A percentile compares a stretch with the other conserved stretches of the same genome.
Conservation (phyloP, 2,797 vertebrate genomes). For the Cottoperca gobio region DNA sequence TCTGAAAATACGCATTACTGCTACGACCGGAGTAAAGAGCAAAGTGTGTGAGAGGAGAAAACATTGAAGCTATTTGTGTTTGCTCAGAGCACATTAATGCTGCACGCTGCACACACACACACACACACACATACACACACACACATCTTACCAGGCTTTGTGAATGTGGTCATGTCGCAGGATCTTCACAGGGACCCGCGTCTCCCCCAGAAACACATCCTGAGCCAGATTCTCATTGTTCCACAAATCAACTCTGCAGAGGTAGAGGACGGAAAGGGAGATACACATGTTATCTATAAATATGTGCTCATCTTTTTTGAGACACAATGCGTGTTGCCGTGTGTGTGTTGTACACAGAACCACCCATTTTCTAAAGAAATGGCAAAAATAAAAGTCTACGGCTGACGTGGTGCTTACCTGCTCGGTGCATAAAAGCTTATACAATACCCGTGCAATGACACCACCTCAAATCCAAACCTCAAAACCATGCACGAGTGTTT, state of each 20-base stretch:
- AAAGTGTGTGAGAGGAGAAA: not conserved
- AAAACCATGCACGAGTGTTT: constrained; percentile 88
- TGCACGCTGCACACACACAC: too few species aligned
- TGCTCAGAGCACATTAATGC: not conserved
- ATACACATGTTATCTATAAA: constrained; percentile 5
- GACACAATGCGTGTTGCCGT: not conserved
- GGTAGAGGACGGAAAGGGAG: constrained; percentile 40
- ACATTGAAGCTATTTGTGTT: not conserved
- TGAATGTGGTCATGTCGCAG: constrained; percentile 90
- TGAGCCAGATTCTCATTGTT: constrained; percentile 97
- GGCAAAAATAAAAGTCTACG: constrained; percentile 3
- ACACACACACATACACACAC: too few species aligned
- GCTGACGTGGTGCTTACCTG: constrained; percentile 59
- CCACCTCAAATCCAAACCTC: constrained; percentile 83
- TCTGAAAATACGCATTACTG: too few species aligned
- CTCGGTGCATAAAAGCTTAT: constrained; percentile 32
- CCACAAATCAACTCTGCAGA: constrained; percentile 96
- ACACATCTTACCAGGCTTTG: constrained; percentile 98
- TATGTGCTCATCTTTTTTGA: too few species aligned
- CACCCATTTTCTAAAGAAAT: constrained; percentile 36
- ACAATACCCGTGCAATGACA: constrained; percentile 84
- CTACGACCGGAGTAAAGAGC: too few species aligned
- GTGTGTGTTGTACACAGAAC: constrained; percentile 45
- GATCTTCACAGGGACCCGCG: constrained; percentile 94
- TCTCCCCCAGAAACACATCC: constrained; percentile 96